These are phyloP conservation scores for Urocolius indicus DNA, from an alignment of 2,113 vertebrate genomes.

Conservation along the genomic window DNA sequence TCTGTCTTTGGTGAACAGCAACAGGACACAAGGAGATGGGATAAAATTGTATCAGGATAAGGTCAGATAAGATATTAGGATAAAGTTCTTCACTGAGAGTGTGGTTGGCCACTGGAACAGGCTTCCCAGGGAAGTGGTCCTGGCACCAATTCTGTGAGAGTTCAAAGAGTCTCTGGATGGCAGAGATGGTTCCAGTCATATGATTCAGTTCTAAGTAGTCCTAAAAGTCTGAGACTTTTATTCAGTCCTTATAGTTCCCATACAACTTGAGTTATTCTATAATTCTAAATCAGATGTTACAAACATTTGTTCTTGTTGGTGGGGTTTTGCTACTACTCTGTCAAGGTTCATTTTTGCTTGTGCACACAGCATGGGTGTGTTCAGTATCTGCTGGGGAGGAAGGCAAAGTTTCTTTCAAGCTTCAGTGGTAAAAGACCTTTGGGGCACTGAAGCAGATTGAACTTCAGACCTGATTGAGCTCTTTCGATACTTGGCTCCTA, in stretches of 20 bases:
- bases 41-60: not conserved
- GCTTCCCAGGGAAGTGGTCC: not conserved
- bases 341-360: rapidly evolving
- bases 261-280: not conserved
- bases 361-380: not conserved
- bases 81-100: not conserved
- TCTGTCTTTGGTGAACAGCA: not conserved
- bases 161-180: not conserved
- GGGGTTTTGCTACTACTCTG: not conserved
- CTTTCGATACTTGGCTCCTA: not conserved
- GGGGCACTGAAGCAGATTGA: not conserved
- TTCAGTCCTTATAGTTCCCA: not conserved
- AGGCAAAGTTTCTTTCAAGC: not conserved
- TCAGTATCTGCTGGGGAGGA: not conserved
- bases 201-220: not conserved
- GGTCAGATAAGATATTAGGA: not conserved
- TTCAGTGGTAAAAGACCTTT: not conserved
- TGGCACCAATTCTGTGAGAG: not conserved
- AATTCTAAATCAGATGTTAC: not conserved
- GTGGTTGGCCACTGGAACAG: rapidly evolving
- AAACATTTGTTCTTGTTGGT: not conserved
- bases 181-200: not conserved
- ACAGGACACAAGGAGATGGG: rapidly evolving
- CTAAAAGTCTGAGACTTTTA: too few species aligned
- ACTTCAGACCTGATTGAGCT: not conserved